Percentiles rank a stretch among this genome's conserved stretches.
Evolutionary conservation across 2,888 invertebrate species (phyloP).

Genomic region (Apeira syringaria): DNA sequence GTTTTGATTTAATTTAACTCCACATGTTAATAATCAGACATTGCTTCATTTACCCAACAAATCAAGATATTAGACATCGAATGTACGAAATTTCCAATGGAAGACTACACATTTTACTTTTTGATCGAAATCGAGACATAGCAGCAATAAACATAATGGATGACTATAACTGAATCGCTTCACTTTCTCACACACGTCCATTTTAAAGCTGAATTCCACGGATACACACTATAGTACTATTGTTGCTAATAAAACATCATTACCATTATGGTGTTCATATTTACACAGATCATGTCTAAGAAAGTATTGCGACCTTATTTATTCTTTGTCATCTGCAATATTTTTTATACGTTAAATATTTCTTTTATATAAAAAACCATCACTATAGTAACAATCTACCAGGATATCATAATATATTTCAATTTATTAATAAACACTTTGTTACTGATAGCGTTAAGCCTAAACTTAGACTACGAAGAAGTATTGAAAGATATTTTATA

Average conservation of each 20-base stretch:
- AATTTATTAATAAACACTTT: slow-evolving; percentile 74
- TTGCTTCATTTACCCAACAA: too few relatives aligned
- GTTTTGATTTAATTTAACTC: slow-evolving; percentile 10
- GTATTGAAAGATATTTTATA: slow-evolving; percentile 62
- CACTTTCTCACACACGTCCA: slow-evolving; percentile 52
- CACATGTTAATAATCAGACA: too few relatives aligned
- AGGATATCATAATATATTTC: slow-evolving; percentile 69
- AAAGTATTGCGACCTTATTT: slow-evolving; percentile 47
- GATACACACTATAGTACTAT: slow-evolving; percentile 25
- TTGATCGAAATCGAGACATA: slow-evolving; percentile 61
- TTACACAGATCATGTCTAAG: slow-evolving; percentile 41
- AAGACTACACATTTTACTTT: slow-evolving; percentile 19
- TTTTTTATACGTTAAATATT: slow-evolving; percentile 52
- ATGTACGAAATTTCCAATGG: slow-evolving; percentile 3
- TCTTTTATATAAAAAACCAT: slow-evolving; percentile 77
- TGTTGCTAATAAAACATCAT: slow-evolving; percentile 21
- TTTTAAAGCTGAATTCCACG: slow-evolving; percentile 57
- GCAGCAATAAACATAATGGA: slow-evolving; percentile 67
- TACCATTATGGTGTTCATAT: slow-evolving; percentile 51
- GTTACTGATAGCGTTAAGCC: slow-evolving; percentile 76
- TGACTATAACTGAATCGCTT: slow-evolving; percentile 46
- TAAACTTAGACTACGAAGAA: slow-evolving; percentile 75
- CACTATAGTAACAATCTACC: slow-evolving; percentile 82
- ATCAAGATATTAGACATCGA: too few relatives aligned
- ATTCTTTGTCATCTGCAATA: slow-evolving; percentile 55